Base-by-base conservation (phyloP, 2,113 vertebrate species). In the Pipra filicauda region DNA sequence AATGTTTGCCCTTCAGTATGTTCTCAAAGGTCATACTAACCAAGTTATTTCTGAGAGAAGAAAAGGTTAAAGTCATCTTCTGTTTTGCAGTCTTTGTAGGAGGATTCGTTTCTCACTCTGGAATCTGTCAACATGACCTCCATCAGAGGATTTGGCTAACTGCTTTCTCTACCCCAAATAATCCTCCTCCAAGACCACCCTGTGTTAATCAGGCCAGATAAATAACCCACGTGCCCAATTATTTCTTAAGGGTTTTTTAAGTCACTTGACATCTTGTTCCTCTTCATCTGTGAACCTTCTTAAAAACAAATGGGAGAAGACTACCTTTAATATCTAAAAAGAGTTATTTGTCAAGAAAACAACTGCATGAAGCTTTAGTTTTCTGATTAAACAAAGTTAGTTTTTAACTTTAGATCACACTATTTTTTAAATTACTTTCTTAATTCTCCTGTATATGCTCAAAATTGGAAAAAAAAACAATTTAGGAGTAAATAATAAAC, bases 61-160 rank as follows among this genome's bases (percentile, higher is more conserved):
- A 86, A 76, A 78, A 75, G 79, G 88, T 90, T 94, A 88, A 93
- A 89, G 73, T 65, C 88, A 64, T 91, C 82, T 91, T 85, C 87
- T 88, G 14, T 83, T 91, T 89, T 78, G 39, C 61, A 52, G n/a
- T 90, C 92, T 80, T 86, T 49, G 76, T 79, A 86, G 88, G 86
- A 94, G 83, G 90, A 90, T 93, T 88, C 33, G 7, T 88, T 96
- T 93, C 88, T 92, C 79, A 27, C 85, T 92, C 75, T 89, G 96
- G 79, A 96, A 96, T 96, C 95, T 94, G 95, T 94, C 95, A 95
- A 95, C 95, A 92, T 92, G 88, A 96, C 95, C 95, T 94, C 85
- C 78, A 93, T 97, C 61, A 65, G 83, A 94, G 92, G 93, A 94
- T 94, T 96, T 87, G 76, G 86, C 86, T 91, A 92, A 93, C 91